phyloP scores from a whole-genome alignment of 2,113 vertebrate species.

The Orycteropus afer region DNA sequence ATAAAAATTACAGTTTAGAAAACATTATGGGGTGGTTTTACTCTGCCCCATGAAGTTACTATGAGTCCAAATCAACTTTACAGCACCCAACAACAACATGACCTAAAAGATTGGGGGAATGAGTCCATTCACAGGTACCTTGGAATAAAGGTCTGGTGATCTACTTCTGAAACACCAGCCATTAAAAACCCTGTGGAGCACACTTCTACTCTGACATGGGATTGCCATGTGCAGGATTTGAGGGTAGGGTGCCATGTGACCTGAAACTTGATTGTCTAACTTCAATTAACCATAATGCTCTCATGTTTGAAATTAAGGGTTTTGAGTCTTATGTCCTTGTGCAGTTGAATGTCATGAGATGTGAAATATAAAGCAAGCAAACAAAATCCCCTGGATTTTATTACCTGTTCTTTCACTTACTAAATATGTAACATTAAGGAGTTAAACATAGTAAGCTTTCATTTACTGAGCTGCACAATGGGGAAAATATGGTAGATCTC shows the following conservation, averaged over 20 bases:
- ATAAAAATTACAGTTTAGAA: too few relatives aligned
- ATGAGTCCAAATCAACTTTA: too few relatives aligned
- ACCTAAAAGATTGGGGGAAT: too few relatives aligned
- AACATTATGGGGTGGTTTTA: too few relatives aligned
- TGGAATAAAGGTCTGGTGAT: too few relatives aligned
- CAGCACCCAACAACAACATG: too few relatives aligned
- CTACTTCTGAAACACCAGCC: too few relatives aligned
- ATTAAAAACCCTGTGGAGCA: too few relatives aligned
- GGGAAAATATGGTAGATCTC: neutral
- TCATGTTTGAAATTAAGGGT: neutral
- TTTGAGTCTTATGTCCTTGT: neutral
- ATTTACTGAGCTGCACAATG: constrained; percentile 14
- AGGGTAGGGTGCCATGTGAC: neutral
- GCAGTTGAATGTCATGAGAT: neutral
- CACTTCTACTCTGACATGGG: too few relatives aligned
- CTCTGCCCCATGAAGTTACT: too few relatives aligned
- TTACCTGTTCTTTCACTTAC: neutral
- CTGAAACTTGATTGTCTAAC: neutral
- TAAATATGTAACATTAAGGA: neutral
- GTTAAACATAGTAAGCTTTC: neutral
- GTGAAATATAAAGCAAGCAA: constrained; percentile 5
- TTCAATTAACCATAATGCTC: neutral
- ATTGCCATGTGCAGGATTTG: too few relatives aligned
- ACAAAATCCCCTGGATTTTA: neutral
- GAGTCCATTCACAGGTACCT: too few relatives aligned